A percentile compares a stretch with the other conserved stretches of the same genome.
These are phyloP conservation scores for Diorhabda elongata DNA, from an alignment of 1,140 invertebrate species.

Conservation along the genomic window DNA sequence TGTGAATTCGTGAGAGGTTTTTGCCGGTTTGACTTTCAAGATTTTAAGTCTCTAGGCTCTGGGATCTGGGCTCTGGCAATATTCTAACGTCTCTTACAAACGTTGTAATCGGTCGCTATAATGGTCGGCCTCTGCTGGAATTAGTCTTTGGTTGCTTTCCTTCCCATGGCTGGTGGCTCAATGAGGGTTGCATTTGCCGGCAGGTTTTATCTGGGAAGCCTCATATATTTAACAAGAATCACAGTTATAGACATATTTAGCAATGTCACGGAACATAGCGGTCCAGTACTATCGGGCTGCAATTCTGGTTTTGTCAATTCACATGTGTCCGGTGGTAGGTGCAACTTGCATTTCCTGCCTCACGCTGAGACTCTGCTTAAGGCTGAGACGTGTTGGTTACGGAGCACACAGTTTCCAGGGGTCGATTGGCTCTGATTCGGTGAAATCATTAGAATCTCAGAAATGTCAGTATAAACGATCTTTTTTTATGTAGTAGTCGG, in stretches of 20 bases:
- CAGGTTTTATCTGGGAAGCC: conserved; percentile 29
- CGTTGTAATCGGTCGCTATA: background rate
- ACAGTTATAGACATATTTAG: conserved; percentile 30
- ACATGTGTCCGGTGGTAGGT: conserved; percentile 34
- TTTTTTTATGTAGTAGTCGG: conserved; percentile 8
- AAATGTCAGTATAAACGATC: conserved; percentile 21
- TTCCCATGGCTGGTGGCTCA: conserved; percentile 38
- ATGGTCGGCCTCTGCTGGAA: no score
- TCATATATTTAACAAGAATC: conserved; percentile 37
- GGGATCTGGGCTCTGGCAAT: conserved; percentile 13
- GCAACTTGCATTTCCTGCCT: conserved; percentile 24
- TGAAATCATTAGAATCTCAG: conserved; percentile 17
- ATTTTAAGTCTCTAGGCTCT: no score
- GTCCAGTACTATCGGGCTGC: conserved; percentile 37
- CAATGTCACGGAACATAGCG: conserved; percentile 32
- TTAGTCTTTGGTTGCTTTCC: background rate
- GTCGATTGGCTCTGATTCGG: conserved; percentile 9
- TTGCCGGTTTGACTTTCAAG: no score
- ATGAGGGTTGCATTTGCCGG: conserved; percentile 39
- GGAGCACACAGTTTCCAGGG: conserved; percentile 27
- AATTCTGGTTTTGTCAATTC: conserved; percentile 35
- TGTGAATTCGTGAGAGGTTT: no score
- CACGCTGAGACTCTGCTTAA: conserved; percentile 12
- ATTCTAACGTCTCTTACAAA: conserved; percentile 10
- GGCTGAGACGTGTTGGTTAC: conserved; percentile 5